A percentile compares a stretch with the other conserved stretches of the same genome.
phyloP scores from a whole-genome alignment of 2,888 invertebrate species.

The Allygus modestus region DNA sequence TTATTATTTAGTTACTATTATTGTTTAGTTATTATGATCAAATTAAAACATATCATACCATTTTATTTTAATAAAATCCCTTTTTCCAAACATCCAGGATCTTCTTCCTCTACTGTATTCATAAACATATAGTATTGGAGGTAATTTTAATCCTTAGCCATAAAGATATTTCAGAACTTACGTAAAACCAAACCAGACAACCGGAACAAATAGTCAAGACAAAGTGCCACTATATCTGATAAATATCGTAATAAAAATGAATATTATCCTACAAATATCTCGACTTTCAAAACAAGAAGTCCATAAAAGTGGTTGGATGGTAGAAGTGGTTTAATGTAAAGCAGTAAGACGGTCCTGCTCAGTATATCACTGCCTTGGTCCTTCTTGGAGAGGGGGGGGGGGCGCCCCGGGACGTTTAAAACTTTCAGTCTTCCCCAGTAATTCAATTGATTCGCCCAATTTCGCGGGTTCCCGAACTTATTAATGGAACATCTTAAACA shows the following conservation, averaged over 20 bases:
- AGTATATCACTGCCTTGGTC: not conserved
- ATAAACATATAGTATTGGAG: too few relatives aligned
- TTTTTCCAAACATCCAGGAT: too few relatives aligned
- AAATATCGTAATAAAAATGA: slow-evolving; percentile 39
- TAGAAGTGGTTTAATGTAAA: slow-evolving; percentile 13
- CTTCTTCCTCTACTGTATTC: too few relatives aligned
- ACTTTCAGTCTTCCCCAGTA: slow-evolving; percentile 2
- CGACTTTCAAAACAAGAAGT: slow-evolving; percentile 30
- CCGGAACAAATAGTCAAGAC: not conserved
- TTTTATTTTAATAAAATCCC: too few relatives aligned
- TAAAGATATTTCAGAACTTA: not conserved
- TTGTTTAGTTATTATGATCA: too few relatives aligned
- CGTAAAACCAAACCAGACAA: slow-evolving; percentile 1
- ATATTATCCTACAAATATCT: slow-evolving; percentile 38
- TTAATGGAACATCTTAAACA: slow-evolving; percentile 36
- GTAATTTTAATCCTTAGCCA: not conserved
- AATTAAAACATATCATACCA: too few relatives aligned
- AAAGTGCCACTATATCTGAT: slow-evolving; percentile 43
- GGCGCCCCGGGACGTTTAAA: slow-evolving; percentile 33
- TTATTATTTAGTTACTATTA: too few relatives aligned
- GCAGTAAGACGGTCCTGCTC: slow-evolving; percentile 27
- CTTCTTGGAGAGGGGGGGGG: not conserved
- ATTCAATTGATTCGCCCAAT: slow-evolving; percentile 42
- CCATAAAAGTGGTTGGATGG: not conserved
- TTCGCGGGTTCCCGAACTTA: slow-evolving; percentile 33